A percentile compares a stretch with the other conserved stretches of the same genome.
These are phyloP conservation scores for Mirounga angustirostris DNA, from an alignment of 2,113 vertebrate genomes.

Conservation along the genomic window DNA sequence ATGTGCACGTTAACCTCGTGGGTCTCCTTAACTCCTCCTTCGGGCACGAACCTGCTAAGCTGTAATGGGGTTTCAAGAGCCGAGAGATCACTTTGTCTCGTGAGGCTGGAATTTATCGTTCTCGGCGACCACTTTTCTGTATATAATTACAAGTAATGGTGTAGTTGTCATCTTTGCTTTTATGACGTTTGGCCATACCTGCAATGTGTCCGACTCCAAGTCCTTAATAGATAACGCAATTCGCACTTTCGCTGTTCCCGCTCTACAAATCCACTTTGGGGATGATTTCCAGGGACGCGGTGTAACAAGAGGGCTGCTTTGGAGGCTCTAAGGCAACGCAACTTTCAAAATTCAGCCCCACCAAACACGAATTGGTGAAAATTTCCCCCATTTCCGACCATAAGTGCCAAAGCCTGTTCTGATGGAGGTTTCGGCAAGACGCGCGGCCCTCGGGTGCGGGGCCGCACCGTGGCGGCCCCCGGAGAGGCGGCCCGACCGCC, in stretches of 20 bases:
- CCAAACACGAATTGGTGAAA: background rate
- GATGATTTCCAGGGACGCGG: background rate
- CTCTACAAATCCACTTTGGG: too few relatives aligned
- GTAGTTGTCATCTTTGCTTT: background rate
- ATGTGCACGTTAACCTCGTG: too few relatives aligned
- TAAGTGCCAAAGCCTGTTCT: background rate
- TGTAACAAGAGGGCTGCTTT: background rate
- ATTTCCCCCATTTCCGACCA: background rate
- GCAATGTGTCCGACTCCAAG: background rate
- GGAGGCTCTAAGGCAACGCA: background rate
- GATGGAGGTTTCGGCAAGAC: background rate
- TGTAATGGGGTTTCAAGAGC: too few relatives aligned
- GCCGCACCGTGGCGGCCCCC: background rate
- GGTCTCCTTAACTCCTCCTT: background rate
- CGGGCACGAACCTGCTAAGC: accelerated
- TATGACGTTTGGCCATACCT: background rate
- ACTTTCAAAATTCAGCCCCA: background rate
- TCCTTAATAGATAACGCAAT: background rate
- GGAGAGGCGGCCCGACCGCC: too few relatives aligned
- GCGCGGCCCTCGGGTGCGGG: too few relatives aligned
- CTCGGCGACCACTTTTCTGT: background rate
- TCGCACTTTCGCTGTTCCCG: background rate
- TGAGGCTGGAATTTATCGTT: background rate
- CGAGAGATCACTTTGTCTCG: background rate
- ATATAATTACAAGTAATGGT: background rate